These are phyloP conservation scores for Orthonevra nobilis DNA, from an alignment of 2,888 invertebrate genomes.

Conservation along the genomic window DNA sequence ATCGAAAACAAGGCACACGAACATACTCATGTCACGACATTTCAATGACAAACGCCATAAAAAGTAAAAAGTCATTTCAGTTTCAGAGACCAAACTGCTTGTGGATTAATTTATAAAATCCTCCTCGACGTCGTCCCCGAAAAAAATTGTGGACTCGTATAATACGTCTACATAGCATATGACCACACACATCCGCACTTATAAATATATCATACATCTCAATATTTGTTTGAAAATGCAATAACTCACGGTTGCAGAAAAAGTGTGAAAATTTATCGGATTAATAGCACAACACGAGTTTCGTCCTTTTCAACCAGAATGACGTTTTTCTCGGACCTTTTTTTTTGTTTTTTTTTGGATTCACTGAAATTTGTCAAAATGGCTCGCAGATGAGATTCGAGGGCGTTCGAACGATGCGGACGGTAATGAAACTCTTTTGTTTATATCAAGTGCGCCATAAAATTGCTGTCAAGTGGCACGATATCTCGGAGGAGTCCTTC, in stretches of 20 bases:
- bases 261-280: slow-evolving; percentile 57
- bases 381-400: slow-evolving; percentile 55
- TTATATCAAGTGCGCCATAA: slow-evolving; percentile 16
- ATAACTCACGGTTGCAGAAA: slow-evolving; percentile 44
- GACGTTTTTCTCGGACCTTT: background rate
- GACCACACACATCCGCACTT: no score
- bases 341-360: background rate
- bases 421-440: slow-evolving; percentile 61
- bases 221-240: slow-evolving; percentile 45
- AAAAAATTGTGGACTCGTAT: no score
- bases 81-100: no score
- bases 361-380: slow-evolving; percentile 48
- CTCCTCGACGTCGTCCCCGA: no score
- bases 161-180: no score
- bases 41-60: no score
- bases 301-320: slow-evolving; percentile 20
- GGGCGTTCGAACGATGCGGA: slow-evolving; percentile 45
- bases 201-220: no score
- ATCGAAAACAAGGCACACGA: no score
- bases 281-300: slow-evolving; percentile 62
- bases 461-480: slow-evolving; percentile 37
- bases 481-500: slow-evolving; percentile 27
- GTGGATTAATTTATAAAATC: no score
- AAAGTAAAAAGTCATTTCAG: no score
- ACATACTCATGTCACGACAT: no score